Percentiles rank a stretch among this genome's conserved stretches.
These are phyloP conservation scores for Ferdinandea cuprea DNA, from an alignment of 2,888 invertebrate genomes.

Conservation along the genomic window DNA sequence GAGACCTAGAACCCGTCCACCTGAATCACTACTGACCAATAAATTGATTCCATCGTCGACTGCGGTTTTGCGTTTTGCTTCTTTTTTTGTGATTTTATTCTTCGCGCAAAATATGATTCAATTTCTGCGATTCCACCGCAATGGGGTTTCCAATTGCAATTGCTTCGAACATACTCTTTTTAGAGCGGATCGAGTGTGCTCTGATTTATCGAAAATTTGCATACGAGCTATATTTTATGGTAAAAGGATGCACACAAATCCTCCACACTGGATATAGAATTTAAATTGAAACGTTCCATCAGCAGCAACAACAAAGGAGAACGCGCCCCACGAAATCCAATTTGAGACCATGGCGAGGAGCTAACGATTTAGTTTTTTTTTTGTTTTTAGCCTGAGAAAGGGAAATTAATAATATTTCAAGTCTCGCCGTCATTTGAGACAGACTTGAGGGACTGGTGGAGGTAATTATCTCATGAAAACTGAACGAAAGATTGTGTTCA, in stretches of 20 bases:
- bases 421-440: constrained; percentile 20
- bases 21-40: constrained; percentile 62
- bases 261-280: constrained; percentile 47
- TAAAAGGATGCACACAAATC: constrained; percentile 71
- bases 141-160: constrained; percentile 73
- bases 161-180: constrained; percentile 25
- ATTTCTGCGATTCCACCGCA: constrained; percentile 65
- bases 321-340: constrained; percentile 61
- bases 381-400: constrained; percentile 47
- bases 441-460: constrained; percentile 7
- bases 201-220: constrained; percentile 75
- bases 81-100: not conserved
- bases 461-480: constrained; percentile 69
- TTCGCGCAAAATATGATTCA: constrained; percentile 68
- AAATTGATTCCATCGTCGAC: constrained; percentile 62
- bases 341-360: constrained; percentile 52
- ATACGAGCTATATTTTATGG: constrained; percentile 72
- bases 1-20: constrained; percentile 43
- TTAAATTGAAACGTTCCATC: constrained; percentile 74
- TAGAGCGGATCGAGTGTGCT: not conserved
- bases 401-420: constrained; percentile 69
- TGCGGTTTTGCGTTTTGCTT: not conserved
- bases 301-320: constrained; percentile 26
- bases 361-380: constrained; percentile 48
- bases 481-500: constrained; percentile 35